Base-by-base conservation (phyloP, 2,113 vertebrate species). In the Oryzias celebensis region DNA sequence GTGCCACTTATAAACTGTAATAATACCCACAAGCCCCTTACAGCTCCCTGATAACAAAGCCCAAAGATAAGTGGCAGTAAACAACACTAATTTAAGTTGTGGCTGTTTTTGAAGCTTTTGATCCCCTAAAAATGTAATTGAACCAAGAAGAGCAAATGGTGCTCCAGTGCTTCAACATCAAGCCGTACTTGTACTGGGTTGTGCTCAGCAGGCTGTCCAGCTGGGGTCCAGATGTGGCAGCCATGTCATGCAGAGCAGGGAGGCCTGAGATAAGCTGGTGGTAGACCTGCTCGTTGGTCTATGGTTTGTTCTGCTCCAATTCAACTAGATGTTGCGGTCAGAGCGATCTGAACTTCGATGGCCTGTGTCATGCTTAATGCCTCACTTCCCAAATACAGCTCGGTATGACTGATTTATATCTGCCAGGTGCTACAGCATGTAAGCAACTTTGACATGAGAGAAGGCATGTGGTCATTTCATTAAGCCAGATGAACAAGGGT, bases 301-400 rank as follows among this genome's bases (percentile, higher is more conserved):
- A 1, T 71, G 82, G 78, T 84, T 79, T 87, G 88, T 84, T 85
- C 73, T 50, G 71, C 83, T 68, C 87, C 63, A 73, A 88, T 88
- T 91, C 88, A 82, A 75, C 82, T 86, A 83, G 84, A 90, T 90
- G 89, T 90, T 90, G 91, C 78, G 88, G 90, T 91, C 52, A 77
- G 85, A 71, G 75, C 80, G 62, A 90, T 85, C 71, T 88, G 87
- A 91, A 93, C 89, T 92, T 86, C 91, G 91, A 89, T 91, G 89
- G 88, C 61, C 80, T 69, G 55, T 90, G 91, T 92, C 92, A 91
- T 86, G 86, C 88, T 90, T 91, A 92, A 92, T 91, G 90, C 90
- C 89, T 93, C 86, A 91, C 91, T 93, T 91, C 90, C 91, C 90
- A 90, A 90, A 90, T 86, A 87, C 87, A 88, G 91, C 87, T 87